Conservation (phyloP, 2,888 invertebrate genomes). For the Cantharis nigra region DNA sequence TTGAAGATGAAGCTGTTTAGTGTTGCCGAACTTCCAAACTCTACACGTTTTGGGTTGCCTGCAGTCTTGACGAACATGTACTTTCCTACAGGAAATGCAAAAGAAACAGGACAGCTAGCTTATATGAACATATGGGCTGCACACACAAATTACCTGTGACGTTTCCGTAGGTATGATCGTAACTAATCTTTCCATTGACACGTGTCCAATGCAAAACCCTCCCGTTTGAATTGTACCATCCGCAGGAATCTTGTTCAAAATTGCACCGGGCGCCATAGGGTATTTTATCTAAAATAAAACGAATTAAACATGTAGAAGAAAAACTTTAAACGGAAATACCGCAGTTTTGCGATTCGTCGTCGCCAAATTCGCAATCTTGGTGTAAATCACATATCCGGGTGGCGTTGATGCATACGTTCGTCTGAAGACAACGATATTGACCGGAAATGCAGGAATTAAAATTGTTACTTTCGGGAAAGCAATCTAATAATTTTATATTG, state of each 20-base stretch:
- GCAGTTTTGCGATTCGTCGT: constrained; percentile 80
- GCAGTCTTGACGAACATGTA: constrained; percentile 76
- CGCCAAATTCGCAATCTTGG: constrained; percentile 76
- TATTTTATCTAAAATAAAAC: constrained; percentile 69
- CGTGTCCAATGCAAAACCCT: constrained; percentile 72
- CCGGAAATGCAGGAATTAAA: constrained; percentile 60
- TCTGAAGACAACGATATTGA: constrained; percentile 66
- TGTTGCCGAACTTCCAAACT: constrained; percentile 78
- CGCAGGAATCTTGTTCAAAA: constrained; percentile 85
- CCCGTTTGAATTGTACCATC: constrained; percentile 70
- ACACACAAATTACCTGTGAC: constrained; percentile 38
- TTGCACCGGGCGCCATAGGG: constrained; percentile 81
- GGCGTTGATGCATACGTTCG: constrained; percentile 70
- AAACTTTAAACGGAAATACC: constrained; percentile 61
- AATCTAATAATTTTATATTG: constrained; percentile 77
- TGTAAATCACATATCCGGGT: constrained; percentile 75
- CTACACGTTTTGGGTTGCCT: constrained; percentile 54
- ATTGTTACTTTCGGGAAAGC: constrained; percentile 70
- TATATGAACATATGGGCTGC: too few species aligned
- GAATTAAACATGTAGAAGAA: not conserved
- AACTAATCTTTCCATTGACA: constrained; percentile 74
- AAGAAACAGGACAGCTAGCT: too few species aligned
- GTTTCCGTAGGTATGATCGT: constrained; percentile 79
- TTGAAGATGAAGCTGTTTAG: constrained; percentile 81
- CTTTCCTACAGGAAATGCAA: constrained; percentile 57